A percentile compares a stretch with the other conserved stretches of the same genome.
phyloP scores from a whole-genome alignment of 1,140 invertebrate species.

The Hycleus phaleratus region DNA sequence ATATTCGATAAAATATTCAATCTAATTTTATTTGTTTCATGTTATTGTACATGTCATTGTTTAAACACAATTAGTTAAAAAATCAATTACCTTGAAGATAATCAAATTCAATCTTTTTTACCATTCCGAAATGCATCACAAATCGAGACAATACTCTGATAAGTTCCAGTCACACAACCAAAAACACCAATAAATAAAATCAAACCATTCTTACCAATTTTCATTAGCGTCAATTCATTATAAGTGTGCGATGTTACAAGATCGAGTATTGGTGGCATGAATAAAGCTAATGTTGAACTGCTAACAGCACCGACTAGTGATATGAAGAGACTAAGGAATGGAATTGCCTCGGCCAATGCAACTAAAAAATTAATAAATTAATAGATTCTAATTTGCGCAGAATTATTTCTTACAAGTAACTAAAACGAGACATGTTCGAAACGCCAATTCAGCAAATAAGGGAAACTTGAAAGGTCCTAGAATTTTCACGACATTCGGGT shows the following conservation, averaged over 20 bases:
- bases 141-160: slow-evolving; percentile 9
- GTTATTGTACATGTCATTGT: no score
- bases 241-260: slow-evolving; percentile 50
- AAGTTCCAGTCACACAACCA: slow-evolving; percentile 4
- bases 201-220: slow-evolving; percentile 47
- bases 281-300: slow-evolving; percentile 74
- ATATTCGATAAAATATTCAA: no score
- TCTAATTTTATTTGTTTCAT: no score
- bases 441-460: slow-evolving; percentile 48
- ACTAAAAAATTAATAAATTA: slow-evolving; percentile 52
- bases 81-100: no score
- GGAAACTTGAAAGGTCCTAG: slow-evolving; percentile 45
- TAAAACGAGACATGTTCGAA: slow-evolving; percentile 57
- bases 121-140: not conserved
- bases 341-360: slow-evolving; percentile 67
- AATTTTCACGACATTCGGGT: slow-evolving; percentile 45
- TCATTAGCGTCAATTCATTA: slow-evolving; percentile 36
- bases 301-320: slow-evolving; percentile 83
- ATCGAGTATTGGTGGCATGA: slow-evolving; percentile 81
- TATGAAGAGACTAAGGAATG: slow-evolving; percentile 79
- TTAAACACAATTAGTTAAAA: no score
- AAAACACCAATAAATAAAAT: slow-evolving; percentile 53
- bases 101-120: no score
- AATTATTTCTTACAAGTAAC: slow-evolving; percentile 64
- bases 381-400: not conserved